Evolutionary conservation across 2,113 vertebrate species (phyloP), one percentile per base, ranked within the genome.

Genomic region (Etia nguti): DNA sequence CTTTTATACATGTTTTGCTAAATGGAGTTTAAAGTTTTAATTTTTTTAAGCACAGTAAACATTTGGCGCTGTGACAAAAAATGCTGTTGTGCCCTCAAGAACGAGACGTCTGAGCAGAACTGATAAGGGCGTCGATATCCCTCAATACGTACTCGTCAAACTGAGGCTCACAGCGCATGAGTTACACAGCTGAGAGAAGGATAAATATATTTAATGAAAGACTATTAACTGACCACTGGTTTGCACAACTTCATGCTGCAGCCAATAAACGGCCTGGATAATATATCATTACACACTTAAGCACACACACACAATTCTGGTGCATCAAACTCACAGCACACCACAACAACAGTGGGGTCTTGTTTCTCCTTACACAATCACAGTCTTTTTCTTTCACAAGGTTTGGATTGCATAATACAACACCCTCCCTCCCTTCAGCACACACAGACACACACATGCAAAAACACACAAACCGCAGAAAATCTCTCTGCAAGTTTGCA

Each of bases 351-450:
- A 92, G 60, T 80, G 38, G 24, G 9, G 26, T 22, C 60, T 87
- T 87, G 89, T 90, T 80, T 88, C 88, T 80, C 31, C 82, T 57
- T 11, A 70, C 80, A 94, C 94, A 93, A 94, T 91, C 48, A 6
- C 62, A 26, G 87, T 89, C 79, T 90, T 89, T 92, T 87, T 73
- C 88, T 88, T 83, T 82, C 68, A 70, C 82, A 89, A n/a, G 20
- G 55, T 79, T 79, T 50, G 31, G 4, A 29, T 79, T 82, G 90
- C 84, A 86, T 68, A 68, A 89, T 36, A 57, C 6, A 70, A 57
- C 24, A 20, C 57, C 3, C 52, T 70, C 70, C 22, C 13, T 29
- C 68, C 10, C 38, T 54, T 1, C 68, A 41, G 57, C 18, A 59
- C 62, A 70, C 50, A 70, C 41, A 62, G 12, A 29, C 82, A 56